Percentiles rank a stretch among this genome's conserved stretches.
Conservation (phyloP, 92 coral and sea anemone species). For the Plumapathes pennacea region DNA sequence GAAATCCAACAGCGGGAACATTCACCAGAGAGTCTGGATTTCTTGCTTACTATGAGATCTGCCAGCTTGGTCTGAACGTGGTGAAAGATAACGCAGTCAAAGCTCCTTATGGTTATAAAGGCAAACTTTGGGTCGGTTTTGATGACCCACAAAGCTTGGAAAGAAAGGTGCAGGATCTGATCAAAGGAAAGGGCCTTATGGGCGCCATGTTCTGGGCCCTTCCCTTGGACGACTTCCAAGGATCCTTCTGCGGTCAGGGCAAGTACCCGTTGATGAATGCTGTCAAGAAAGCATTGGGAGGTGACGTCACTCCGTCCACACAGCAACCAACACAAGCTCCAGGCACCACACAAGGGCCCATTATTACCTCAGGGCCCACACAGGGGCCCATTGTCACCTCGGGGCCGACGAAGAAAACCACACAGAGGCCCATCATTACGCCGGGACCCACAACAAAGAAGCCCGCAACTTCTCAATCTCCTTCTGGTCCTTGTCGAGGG, state of each 20-base stretch:
- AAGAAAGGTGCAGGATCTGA: constrained; percentile 30
- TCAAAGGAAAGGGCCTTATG: constrained; percentile 52
- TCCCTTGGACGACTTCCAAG: constrained; percentile 67
- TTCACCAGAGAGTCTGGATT: constrained; percentile 51
- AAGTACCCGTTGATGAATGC: constrained; percentile 70
- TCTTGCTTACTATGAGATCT: constrained; percentile 68
- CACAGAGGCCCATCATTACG: too few species aligned
- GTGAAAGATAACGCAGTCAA: constrained; percentile 51
- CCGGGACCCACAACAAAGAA: too few species aligned
- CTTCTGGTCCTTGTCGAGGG: too few species aligned
- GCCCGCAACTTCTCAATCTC: too few species aligned
- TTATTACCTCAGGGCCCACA: too few species aligned
- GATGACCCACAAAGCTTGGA: constrained; percentile 41
- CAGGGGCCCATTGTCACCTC: constrained; percentile 8
- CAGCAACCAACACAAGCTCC: constrained; percentile 43
- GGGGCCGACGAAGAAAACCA: constrained; percentile 25
- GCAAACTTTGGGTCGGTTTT: constrained; percentile 47
- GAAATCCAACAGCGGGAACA: constrained; percentile 32
- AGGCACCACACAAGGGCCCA: constrained; percentile 18
- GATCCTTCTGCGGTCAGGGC: constrained; percentile 60
- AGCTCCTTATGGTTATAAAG: constrained; percentile 54
- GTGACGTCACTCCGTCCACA: constrained; percentile 46
- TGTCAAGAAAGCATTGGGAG: constrained; percentile 68
- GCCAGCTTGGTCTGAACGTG: constrained; percentile 33
- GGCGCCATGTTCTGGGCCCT: constrained; percentile 90